These are phyloP conservation scores for Eulemur coronatus DNA, from an alignment of 2,797 vertebrate species.

Conservation along the genomic window DNA sequence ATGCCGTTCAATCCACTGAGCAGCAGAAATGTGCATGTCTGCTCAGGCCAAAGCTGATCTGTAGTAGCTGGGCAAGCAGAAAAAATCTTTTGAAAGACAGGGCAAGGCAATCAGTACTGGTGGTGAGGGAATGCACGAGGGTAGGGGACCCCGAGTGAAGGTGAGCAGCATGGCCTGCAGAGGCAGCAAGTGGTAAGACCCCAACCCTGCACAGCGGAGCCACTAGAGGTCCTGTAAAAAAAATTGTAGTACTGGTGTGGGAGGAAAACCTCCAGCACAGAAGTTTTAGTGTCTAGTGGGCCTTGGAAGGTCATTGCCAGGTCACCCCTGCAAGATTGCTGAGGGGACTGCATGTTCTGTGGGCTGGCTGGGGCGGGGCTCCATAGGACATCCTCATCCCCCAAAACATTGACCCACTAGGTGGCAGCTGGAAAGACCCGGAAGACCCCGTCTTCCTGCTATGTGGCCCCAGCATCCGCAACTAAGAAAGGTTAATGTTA, in stretches of 20 bases:
- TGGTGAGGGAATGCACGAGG: background rate
- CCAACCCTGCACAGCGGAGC: no score
- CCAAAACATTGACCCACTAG: fast-evolving
- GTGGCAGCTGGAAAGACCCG: background rate
- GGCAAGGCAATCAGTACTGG: background rate
- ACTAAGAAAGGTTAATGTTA: background rate
- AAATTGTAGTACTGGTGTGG: no score
- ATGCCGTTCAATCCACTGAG: background rate
- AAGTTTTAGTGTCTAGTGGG: no score
- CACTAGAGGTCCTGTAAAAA: background rate
- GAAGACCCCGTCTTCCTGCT: background rate
- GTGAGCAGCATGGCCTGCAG: background rate
- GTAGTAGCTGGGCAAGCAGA: background rate
- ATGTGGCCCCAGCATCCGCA: background rate
- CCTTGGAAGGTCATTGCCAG: no score
- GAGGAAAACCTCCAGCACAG: background rate
- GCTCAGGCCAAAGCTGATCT: background rate
- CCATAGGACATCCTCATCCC: no score
- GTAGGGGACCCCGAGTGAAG: no score
- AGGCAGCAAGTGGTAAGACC: no score
- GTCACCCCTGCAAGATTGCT: no score
- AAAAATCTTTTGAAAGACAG: background rate
- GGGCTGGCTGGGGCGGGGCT: background rate
- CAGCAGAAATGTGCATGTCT: background rate
- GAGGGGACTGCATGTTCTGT: background rate